Conservation (phyloP, 2,113 vertebrate species). For the Gymnorhina tibicen region DNA sequence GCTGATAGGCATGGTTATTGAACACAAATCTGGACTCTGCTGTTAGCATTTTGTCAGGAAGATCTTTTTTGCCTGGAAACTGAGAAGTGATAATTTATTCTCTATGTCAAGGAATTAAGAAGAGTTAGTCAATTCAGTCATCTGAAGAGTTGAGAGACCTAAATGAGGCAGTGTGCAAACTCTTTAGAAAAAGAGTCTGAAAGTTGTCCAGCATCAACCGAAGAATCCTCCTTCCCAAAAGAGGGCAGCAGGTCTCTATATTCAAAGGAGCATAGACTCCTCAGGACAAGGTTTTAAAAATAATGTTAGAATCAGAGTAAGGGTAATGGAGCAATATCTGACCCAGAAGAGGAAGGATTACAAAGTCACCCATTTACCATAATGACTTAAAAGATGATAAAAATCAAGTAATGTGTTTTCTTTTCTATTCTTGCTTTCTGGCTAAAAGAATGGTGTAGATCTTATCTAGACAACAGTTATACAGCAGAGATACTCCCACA, state of each 20-base stretch:
- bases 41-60: not conserved
- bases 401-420: not conserved
- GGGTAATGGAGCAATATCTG: not conserved
- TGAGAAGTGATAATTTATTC: not conserved
- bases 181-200: not conserved
- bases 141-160: not conserved
- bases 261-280: not conserved
- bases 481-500: not conserved
- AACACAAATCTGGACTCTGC: not conserved
- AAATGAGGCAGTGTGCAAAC: not conserved
- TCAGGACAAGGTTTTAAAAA: not conserved
- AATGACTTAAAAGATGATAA: not conserved
- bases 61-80: not conserved
- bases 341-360: not conserved
- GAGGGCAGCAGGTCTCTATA: not conserved
- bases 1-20: not conserved
- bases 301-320: not conserved
- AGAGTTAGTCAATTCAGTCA: not conserved
- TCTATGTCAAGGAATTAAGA: not conserved
- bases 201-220: not conserved
- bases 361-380: not conserved
- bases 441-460: not conserved
- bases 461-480: not conserved
- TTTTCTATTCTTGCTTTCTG: not conserved
- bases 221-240: not conserved